These are phyloP conservation scores for Coregonus suidteri DNA, from an alignment of 2,797 vertebrate species.

Conservation along the genomic window DNA sequence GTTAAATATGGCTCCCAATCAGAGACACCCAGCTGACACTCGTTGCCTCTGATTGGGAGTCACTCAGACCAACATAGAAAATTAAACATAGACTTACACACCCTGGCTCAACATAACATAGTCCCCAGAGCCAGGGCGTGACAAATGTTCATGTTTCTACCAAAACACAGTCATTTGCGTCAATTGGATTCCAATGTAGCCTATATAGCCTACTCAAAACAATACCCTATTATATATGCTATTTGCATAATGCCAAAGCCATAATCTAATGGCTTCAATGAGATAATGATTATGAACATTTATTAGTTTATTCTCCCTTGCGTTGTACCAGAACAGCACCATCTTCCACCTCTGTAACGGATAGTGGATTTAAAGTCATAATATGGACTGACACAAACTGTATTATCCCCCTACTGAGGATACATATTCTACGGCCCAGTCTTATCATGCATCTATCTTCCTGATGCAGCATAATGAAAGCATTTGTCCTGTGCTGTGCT, in stretches of 20 bases:
- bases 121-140: no score
- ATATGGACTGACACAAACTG: slow-evolving; percentile 14
- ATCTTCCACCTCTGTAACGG: slow-evolving; percentile 14
- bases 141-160: slow-evolving; percentile 30
- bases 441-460: slow-evolving; percentile 34
- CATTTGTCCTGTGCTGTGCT: slow-evolving; percentile 35
- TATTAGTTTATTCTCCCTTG: slow-evolving; percentile 14
- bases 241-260: slow-evolving; percentile 3
- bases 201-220: background rate
- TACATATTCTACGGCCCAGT: slow-evolving; percentile 28
- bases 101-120: no score
- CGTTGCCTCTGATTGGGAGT: no score
- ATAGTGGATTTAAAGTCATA: slow-evolving; percentile 11
- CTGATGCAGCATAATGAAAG: slow-evolving; percentile 40
- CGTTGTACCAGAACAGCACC: slow-evolving; percentile 2
- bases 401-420: slow-evolving; percentile 28
- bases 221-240: slow-evolving; percentile 17
- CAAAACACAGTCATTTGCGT: slow-evolving; percentile 14
- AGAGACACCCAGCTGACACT: no score
- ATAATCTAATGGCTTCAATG: slow-evolving; percentile 5
- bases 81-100: no score
- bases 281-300: background rate
- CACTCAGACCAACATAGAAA: no score
- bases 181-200: background rate
- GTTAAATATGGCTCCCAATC: no score